Evolutionary conservation across 2,888 invertebrate species (phyloP).

Genomic region (Rhabditophanes sp.): DNA sequence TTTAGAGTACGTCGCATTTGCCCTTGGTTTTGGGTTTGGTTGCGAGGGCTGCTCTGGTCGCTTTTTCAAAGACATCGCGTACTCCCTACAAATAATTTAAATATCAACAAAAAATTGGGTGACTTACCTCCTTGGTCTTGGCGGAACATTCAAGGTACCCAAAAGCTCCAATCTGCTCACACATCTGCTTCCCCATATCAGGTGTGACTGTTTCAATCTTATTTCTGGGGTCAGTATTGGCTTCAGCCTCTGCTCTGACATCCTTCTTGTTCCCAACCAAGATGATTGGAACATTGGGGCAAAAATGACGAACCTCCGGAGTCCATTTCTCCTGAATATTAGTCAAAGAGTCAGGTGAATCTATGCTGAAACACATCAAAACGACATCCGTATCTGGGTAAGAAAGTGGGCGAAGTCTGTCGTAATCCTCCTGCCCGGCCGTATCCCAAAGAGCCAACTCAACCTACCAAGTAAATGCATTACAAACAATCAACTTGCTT

Average conservation of each 20-base stretch:
- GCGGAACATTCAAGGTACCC: slow-evolving; percentile 97
- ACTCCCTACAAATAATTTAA: no score
- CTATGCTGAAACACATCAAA: slow-evolving; percentile 97
- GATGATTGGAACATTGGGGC: slow-evolving; percentile 95
- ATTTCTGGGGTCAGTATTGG: slow-evolving; percentile 59
- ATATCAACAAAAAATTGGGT: no score
- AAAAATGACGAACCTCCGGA: slow-evolving; percentile 79
- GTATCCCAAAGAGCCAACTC: slow-evolving; percentile 95
- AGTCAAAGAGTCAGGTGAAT: slow-evolving; percentile 93
- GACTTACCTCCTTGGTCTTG: slow-evolving; percentile 87
- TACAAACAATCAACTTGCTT: background rate
- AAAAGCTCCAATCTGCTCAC: slow-evolving; percentile 93
- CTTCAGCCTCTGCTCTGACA: slow-evolving; percentile 48
- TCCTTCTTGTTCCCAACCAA: slow-evolving; percentile 90
- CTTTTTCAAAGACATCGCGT: slow-evolving; percentile 93
- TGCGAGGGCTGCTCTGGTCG: no score
- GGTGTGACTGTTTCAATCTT: slow-evolving; percentile 92
- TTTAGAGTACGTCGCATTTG: no score
- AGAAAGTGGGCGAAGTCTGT: slow-evolving; percentile 79
- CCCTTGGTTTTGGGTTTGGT: no score
- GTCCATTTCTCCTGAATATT: slow-evolving; percentile 99
- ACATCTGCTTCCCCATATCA: slow-evolving; percentile 91
- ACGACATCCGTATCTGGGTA: slow-evolving; percentile 98
- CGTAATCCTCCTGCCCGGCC: slow-evolving; percentile 76
- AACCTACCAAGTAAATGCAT: slow-evolving; percentile 74